Percentiles rank a stretch among this genome's conserved stretches.
Evolutionary conservation across 2,113 vertebrate species (phyloP).

Genomic region (Sula dactylatra): DNA sequence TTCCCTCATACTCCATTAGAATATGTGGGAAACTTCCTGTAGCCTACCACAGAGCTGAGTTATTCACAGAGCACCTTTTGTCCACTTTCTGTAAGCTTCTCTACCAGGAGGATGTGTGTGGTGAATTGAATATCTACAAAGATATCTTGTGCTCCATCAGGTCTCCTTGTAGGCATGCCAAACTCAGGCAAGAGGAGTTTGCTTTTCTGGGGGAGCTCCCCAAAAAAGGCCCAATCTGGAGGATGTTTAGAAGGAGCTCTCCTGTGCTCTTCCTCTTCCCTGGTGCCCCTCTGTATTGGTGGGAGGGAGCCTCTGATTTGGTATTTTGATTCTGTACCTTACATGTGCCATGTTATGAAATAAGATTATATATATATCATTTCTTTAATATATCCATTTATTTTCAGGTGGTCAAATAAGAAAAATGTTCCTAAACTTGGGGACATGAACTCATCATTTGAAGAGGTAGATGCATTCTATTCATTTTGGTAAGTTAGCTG

Average conservation of each 20-base stretch:
- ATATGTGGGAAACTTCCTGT: background rate
- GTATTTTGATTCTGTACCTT: background rate
- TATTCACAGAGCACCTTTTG: background rate
- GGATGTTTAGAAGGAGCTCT: background rate
- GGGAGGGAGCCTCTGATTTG: background rate
- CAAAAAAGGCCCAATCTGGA: background rate
- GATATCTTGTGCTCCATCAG: background rate
- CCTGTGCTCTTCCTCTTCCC: background rate
- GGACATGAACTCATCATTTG: constrained; percentile 85
- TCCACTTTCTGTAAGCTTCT: background rate
- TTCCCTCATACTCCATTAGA: background rate
- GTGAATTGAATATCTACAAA: background rate
- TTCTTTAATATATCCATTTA: background rate
- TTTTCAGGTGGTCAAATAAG: constrained; percentile 90
- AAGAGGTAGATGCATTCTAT: constrained; percentile 97
- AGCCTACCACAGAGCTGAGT: background rate
- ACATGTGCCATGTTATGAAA: background rate
- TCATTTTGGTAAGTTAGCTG: constrained; percentile 89
- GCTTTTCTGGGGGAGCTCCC: background rate
- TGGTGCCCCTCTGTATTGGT: background rate
- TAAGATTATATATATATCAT: background rate
- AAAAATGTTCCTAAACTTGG: constrained; percentile 90
- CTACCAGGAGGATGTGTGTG: background rate
- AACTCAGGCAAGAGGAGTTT: background rate
- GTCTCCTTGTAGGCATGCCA: background rate